These are phyloP conservation scores for Oncorhynchus tshawytscha DNA, from an alignment of 2,113 vertebrate genomes.

Conservation along the genomic window DNA sequence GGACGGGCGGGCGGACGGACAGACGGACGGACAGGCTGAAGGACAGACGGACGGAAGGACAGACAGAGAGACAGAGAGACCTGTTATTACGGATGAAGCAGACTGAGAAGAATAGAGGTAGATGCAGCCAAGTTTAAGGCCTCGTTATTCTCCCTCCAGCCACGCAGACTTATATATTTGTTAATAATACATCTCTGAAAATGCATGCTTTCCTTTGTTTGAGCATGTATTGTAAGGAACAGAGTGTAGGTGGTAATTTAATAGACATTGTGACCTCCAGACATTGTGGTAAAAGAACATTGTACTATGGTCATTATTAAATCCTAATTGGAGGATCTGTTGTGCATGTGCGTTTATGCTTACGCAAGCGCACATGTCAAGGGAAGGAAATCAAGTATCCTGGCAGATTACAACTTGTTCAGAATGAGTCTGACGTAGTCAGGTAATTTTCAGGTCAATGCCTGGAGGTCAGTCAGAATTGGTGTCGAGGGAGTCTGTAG, in stretches of 20 bases:
- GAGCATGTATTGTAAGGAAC: conserved; percentile 17
- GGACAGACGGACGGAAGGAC: neutral
- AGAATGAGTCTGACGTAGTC: too few species aligned
- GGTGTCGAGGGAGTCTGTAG: too few species aligned
- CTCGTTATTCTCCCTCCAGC: conserved; percentile 21
- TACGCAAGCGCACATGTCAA: too few species aligned
- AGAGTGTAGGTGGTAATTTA: conserved; percentile 16
- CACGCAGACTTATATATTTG: neutral
- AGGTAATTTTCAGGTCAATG: too few species aligned
- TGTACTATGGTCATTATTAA: conserved; percentile 10
- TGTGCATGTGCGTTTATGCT: too few species aligned
- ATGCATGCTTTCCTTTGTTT: conserved; percentile 25
- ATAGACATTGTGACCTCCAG: neutral
- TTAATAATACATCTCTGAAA: too few species aligned
- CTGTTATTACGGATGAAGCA: conserved; percentile 50
- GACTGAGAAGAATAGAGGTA: conserved; percentile 34
- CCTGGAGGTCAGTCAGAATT: too few species aligned
- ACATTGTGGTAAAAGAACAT: neutral
- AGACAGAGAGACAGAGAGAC: conserved; percentile 11
- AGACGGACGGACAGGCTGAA: too few species aligned
- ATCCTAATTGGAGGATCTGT: too few species aligned
- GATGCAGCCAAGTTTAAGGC: conserved; percentile 28
- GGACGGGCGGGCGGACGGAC: too few species aligned
- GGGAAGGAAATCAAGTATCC: too few species aligned
- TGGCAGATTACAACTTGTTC: too few species aligned